Conservation (phyloP, 2,113 vertebrate species). For the Cyphomyrus discorhynchus region DNA sequence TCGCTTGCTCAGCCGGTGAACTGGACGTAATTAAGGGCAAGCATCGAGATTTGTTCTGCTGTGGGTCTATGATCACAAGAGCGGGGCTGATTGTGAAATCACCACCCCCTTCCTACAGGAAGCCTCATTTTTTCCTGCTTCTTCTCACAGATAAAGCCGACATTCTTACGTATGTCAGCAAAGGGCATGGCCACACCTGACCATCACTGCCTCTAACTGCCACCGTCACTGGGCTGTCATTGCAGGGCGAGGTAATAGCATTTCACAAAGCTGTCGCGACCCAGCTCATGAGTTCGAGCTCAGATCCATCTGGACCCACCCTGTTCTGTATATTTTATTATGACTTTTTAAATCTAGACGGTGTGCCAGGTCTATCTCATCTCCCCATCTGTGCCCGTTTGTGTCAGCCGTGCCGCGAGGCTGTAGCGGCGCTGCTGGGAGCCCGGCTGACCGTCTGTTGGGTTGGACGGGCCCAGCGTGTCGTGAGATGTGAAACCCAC, state of each 20-base stretch:
- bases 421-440: neutral
- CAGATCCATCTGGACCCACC: neutral
- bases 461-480: conserved; percentile 1
- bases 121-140: neutral
- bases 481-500: conserved; percentile 10
- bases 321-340: neutral
- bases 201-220: neutral
- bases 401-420: neutral
- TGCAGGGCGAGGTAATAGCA: conserved; percentile 20
- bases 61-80: neutral
- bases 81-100: neutral
- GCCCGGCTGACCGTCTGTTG: neutral
- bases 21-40: neutral
- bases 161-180: neutral
- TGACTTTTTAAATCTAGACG: neutral
- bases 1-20: neutral
- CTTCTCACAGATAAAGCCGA: neutral
- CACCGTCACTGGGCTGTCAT: neutral
- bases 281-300: neutral
- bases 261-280: neutral
- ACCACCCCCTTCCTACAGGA: neutral
- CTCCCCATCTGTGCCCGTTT: neutral
- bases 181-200: neutral
- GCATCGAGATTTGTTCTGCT: neutral
- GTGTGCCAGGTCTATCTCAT: neutral